Conservation (phyloP, 2,888 invertebrate species). For the Mesorhabditis belari region DNA sequence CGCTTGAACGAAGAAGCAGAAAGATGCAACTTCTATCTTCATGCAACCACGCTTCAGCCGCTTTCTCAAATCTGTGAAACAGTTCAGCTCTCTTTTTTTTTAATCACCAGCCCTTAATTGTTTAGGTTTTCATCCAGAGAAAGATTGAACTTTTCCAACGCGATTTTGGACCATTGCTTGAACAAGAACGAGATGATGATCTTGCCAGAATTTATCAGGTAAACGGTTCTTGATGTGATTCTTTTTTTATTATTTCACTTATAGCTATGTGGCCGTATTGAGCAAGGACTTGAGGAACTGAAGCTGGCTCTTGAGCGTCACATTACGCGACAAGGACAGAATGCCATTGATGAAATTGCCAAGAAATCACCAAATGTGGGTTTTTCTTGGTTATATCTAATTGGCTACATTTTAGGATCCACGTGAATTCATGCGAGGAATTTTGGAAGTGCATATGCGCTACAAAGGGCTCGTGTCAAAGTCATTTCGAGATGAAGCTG, state of each 20-base stretch:
- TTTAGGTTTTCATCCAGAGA: constrained; percentile 85
- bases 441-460: constrained; percentile 91
- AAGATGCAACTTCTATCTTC: constrained; percentile 85
- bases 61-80: constrained; percentile 83
- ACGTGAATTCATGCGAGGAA: constrained; percentile 91
- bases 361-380: constrained; percentile 65
- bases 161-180: constrained; percentile 75
- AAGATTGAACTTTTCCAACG: constrained; percentile 90
- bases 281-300: constrained; percentile 82
- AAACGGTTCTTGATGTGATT: constrained; percentile 15
- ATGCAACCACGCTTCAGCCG: constrained; percentile 81
- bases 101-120: no score
- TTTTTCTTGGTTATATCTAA: background rate
- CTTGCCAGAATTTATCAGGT: constrained; percentile 28
- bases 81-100: constrained; percentile 47
- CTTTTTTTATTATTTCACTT: constrained; percentile 66
- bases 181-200: constrained; percentile 79
- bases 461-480: constrained; percentile 87
- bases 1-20: constrained; percentile 55
- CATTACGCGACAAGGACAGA: constrained; percentile 81
- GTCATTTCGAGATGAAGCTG: constrained; percentile 92
- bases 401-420: constrained; percentile 69
- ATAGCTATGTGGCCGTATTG: constrained; percentile 80
- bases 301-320: constrained; percentile 82
- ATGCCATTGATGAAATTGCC: constrained; percentile 87